These are phyloP conservation scores for Phenganax subtilis DNA, from an alignment of 92 coral and sea anemone species.

Conservation along the genomic window DNA sequence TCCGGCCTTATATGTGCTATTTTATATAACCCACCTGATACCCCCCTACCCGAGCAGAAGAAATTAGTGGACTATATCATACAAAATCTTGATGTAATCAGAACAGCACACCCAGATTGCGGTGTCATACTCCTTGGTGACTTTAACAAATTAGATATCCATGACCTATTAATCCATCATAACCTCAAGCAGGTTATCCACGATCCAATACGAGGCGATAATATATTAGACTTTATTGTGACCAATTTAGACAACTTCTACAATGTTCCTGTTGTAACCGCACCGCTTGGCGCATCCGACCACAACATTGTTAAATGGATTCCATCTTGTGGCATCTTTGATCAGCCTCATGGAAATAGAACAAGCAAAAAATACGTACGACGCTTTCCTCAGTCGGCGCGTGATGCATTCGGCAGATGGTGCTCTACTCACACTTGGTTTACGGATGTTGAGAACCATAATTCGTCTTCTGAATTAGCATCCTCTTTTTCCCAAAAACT, in stretches of 20 bases:
- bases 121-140: conserved; percentile 18
- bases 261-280: not conserved
- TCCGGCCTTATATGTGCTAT: conserved; percentile 33
- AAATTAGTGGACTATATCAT: no score
- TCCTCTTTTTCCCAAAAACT: conserved; percentile 31
- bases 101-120: conserved; percentile 10
- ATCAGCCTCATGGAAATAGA: no score
- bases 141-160: no score
- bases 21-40: conserved; percentile 13
- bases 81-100: not conserved
- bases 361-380: conserved; percentile 9
- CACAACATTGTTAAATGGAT: no score
- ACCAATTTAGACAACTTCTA: no score
- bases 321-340: not conserved
- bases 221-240: no score
- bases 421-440: conserved; percentile 29
- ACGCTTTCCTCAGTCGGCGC: conserved; percentile 16
- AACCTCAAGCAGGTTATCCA: no score
- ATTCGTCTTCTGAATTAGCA: conserved; percentile 33
- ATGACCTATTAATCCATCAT: no score
- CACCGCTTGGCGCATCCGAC: conserved; percentile 23
- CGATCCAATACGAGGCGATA: no score
- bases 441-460: conserved; percentile 18
- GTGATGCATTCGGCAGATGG: conserved; percentile 39
- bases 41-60: no score